Conservation (phyloP, 2,113 vertebrate species). For the Limanda limanda region DNA sequence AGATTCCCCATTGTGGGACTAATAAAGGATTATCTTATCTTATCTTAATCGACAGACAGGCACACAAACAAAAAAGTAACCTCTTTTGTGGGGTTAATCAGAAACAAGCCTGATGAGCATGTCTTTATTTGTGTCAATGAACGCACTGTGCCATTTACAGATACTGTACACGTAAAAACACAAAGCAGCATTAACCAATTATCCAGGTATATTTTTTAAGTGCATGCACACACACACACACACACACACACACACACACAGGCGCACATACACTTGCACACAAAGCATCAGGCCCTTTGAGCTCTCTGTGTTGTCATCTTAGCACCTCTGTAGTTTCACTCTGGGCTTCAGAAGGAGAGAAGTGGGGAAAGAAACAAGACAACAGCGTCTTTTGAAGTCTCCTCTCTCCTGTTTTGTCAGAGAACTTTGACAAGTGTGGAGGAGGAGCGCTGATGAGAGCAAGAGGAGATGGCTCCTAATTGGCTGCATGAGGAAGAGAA, state of each 20-base stretch:
- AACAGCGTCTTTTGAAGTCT: slow-evolving; percentile 72
- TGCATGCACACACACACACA: slow-evolving; percentile 21
- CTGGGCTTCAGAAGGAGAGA: slow-evolving; percentile 47
- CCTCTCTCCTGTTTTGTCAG: slow-evolving; percentile 63
- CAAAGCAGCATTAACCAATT: background rate
- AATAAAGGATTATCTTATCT: too few species aligned
- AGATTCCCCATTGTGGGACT: too few species aligned
- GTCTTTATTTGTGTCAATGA: too few species aligned
- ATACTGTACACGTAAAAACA: slow-evolving; percentile 6
- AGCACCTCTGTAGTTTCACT: slow-evolving; percentile 70
- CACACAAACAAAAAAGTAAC: too few species aligned
- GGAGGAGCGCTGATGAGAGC: slow-evolving; percentile 58
- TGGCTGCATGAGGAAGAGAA: slow-evolving; percentile 54
- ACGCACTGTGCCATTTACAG: background rate
- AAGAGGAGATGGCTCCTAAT: slow-evolving; percentile 66
- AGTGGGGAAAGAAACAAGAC: slow-evolving; percentile 45
- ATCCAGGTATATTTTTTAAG: slow-evolving; percentile 5
- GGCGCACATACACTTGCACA: slow-evolving; percentile 38
- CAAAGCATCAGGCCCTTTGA: slow-evolving; percentile 34
- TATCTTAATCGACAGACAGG: too few species aligned
- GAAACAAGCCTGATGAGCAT: too few species aligned
- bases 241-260: slow-evolving; percentile 22
- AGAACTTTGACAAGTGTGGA: slow-evolving; percentile 65
- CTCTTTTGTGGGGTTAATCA: too few species aligned
- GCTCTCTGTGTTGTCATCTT: slow-evolving; percentile 61